Evolutionary conservation across 2,888 invertebrate genomes (phyloP).

Genomic region (Emesis furor): DNA sequence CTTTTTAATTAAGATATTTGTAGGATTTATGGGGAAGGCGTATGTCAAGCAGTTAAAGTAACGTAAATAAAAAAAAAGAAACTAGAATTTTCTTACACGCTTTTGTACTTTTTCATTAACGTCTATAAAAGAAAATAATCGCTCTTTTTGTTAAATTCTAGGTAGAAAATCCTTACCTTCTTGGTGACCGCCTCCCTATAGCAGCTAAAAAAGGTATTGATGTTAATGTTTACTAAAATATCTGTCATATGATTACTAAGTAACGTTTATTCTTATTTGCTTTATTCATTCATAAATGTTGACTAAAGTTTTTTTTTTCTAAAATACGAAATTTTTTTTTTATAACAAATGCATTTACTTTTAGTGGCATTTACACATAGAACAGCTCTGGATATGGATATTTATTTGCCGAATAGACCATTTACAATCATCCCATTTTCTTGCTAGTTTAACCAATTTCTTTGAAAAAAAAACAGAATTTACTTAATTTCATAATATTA

Average conservation of each 20-base stretch:
- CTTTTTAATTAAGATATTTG: background rate
- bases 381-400: too few relatives aligned
- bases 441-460: too few relatives aligned
- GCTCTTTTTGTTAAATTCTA: conserved; percentile 82
- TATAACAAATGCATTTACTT: too few relatives aligned
- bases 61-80: background rate
- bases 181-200: conserved; percentile 97
- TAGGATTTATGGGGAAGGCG: background rate
- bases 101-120: background rate
- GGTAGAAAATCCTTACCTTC: conserved; percentile 96
- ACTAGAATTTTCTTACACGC: background rate
- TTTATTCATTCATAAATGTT: background rate
- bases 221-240: conserved; percentile 87
- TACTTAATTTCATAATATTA: background rate
- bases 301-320: background rate
- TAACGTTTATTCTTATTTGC: background rate
- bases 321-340: background rate
- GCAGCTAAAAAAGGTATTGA: conserved; percentile 98
- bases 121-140: background rate
- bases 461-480: too few relatives aligned
- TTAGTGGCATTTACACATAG: too few relatives aligned
- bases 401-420: too few relatives aligned
- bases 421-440: too few relatives aligned
- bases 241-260: conserved; percentile 70
- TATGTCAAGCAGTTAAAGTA: conserved; percentile 5